Percentiles rank a stretch among this genome's conserved stretches.
These are phyloP conservation scores for Rhea pennata DNA, from an alignment of 2,113 vertebrate species.

Conservation along the genomic window DNA sequence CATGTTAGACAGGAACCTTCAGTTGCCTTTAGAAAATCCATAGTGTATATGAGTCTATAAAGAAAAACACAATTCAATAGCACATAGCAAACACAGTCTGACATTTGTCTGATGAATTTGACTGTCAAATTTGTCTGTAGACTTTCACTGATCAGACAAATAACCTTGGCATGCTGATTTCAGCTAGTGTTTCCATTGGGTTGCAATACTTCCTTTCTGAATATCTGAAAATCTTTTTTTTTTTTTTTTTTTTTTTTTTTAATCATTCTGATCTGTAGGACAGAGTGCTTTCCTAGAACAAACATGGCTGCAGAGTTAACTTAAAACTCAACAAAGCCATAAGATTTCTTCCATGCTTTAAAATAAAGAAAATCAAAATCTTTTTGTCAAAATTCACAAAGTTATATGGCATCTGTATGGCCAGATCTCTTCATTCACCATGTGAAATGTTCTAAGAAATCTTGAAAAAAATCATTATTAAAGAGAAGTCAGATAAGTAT, in stretches of 20 bases:
- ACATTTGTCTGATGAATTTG: too few species aligned
- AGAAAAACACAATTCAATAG: neutral
- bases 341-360: neutral
- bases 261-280: neutral
- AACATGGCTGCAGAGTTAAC: neutral
- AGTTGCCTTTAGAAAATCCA: neutral
- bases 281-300: neutral
- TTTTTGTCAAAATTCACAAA: neutral
- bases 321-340: neutral
- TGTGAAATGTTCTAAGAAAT: neutral
- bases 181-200: neutral
- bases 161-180: neutral
- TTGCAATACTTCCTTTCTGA: neutral
- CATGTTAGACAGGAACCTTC: neutral
- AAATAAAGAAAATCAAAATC: neutral
- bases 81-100: neutral
- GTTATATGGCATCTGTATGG: neutral
- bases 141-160: neutral
- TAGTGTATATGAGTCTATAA: neutral
- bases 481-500: neutral
- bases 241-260: neutral
- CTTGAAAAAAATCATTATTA: fast-evolving
- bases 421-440: neutral
- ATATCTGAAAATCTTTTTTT: neutral
- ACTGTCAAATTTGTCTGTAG: neutral